phyloP scores from a whole-genome alignment of 23 tunicate species.

The Ascidia mentula region DNA sequence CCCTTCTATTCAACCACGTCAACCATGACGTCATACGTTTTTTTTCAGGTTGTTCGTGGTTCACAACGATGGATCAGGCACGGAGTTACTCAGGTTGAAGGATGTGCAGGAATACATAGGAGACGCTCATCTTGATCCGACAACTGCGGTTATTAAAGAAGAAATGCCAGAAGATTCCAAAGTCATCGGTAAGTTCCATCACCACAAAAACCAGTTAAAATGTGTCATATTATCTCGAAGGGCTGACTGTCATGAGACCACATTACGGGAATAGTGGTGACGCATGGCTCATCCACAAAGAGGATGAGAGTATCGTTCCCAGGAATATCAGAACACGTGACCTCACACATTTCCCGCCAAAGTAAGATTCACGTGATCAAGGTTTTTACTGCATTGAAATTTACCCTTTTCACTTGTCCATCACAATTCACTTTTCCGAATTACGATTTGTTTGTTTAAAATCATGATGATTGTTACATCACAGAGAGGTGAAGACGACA shows the following conservation, averaged over 20 bases:
- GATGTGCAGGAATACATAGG: conserved; percentile 83
- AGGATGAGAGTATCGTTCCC: conserved; percentile 67
- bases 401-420: background rate
- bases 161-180: conserved; percentile 67
- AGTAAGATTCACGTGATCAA: conserved; percentile 54
- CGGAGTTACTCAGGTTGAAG: conserved; percentile 68
- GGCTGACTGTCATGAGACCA: conserved; percentile 86
- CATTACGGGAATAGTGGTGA: conserved; percentile 78
- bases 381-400: too few species aligned
- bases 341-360: conserved; percentile 43
- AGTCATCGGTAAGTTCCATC: conserved; percentile 52
- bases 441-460: background rate
- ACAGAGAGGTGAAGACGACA: conserved; percentile 50
- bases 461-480: too few species aligned
- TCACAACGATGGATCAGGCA: conserved; percentile 75
- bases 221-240: conserved; percentile 14
- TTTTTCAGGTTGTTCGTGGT: conserved; percentile 80
- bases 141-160: conserved; percentile 82
- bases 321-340: conserved; percentile 65
- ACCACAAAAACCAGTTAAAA: too few species aligned
- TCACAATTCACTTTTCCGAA: background rate
- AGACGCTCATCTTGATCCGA: conserved; percentile 80
- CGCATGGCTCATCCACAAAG: conserved; percentile 67
- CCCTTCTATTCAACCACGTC: too few species aligned
- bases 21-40: too few species aligned